Evolutionary conservation across 53 echinoderm and acorn worm genomes (phyloP).

Genomic region (Zoroaster sp.): DNA sequence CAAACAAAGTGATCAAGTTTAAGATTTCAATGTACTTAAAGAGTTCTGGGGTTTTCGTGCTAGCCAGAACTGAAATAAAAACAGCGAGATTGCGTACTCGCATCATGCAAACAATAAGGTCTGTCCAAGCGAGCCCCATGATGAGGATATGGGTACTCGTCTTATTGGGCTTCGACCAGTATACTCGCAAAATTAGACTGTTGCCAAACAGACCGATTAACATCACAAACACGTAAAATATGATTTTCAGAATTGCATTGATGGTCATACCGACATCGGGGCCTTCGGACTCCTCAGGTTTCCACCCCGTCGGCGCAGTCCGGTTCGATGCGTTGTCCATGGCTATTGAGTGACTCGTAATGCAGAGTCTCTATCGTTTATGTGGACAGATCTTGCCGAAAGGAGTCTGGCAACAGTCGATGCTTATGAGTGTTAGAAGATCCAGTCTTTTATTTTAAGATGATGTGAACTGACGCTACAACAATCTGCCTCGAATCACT

Average conservation of each 20-base stretch:
- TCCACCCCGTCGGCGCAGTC: neutral
- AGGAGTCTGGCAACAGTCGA: too few relatives aligned
- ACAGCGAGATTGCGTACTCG: neutral
- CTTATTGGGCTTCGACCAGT: neutral
- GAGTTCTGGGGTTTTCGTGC: neutral
- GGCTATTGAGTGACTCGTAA: too few relatives aligned
- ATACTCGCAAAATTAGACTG: neutral
- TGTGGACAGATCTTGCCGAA: too few relatives aligned
- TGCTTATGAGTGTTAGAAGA: too few relatives aligned
- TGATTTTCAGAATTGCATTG: constrained; percentile 20
- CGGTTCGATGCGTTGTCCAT: neutral
- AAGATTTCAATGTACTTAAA: neutral
- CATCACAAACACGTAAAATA: constrained; percentile 16
- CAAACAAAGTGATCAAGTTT: neutral
- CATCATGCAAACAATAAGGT: neutral
- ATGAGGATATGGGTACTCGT: constrained; percentile 4
- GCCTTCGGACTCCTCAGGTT: neutral
- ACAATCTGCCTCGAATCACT: too few relatives aligned
- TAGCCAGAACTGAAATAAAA: neutral
- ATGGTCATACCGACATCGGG: constrained; percentile 10
- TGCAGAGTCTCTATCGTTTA: too few relatives aligned
- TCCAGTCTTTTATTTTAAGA: too few relatives aligned
- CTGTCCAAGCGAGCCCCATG: neutral
- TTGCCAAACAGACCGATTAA: neutral
- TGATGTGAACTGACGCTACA: too few relatives aligned